Base-by-base conservation (phyloP, 2,888 invertebrate species). In the Petrolisthes manimaculis region DNA sequence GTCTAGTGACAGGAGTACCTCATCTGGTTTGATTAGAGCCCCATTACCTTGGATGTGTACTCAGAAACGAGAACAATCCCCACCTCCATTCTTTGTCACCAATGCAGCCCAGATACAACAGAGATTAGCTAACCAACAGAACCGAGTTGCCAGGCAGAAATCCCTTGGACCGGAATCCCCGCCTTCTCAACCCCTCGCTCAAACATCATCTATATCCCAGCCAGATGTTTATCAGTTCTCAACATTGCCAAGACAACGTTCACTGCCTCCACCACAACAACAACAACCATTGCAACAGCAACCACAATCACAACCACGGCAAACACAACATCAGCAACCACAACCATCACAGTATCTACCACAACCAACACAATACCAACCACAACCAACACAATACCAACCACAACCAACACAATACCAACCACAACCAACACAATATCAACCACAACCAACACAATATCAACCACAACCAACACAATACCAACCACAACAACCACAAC, bases 1-100 rank as follows among this genome's bases (percentile, higher is more conserved):
- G 8, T 75, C 84, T 8, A 24, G 53, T 51, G 84, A 90, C 12
- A 84, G 82, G 75, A 88, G 87, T 53, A 86, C 89, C 12, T 89
- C 86, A 6, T 79, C 90, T 54, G 91, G 89, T 24, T 78, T 91
- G 51, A 56, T 71, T n/a, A 88, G 67, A 84, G 85, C 84, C 24
- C 91, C 91, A n/a, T 56, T 91, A 37, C 91, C 91, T n/a, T 91
- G 91, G 91, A 91, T 91, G 91, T 89, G 88, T 56, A 79, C 84
- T 37, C 84, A 86, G 12, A 75, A 53, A 14, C 80, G 79, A 53
- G 89, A 84, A 82, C 71, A 86, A n/a, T 91, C 91, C 37, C 88
- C 91, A 61, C 91, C 91, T n/a, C 91, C 88, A 61, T 84, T 84
- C 51, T 84, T 88, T 81, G 84, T 88, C 12, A 71, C 79, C 8